Evolutionary conservation across 2,888 invertebrate species (phyloP), one percentile per base, ranked within the genome.

Genomic region (Hirtodrosophila trivittata): DNA sequence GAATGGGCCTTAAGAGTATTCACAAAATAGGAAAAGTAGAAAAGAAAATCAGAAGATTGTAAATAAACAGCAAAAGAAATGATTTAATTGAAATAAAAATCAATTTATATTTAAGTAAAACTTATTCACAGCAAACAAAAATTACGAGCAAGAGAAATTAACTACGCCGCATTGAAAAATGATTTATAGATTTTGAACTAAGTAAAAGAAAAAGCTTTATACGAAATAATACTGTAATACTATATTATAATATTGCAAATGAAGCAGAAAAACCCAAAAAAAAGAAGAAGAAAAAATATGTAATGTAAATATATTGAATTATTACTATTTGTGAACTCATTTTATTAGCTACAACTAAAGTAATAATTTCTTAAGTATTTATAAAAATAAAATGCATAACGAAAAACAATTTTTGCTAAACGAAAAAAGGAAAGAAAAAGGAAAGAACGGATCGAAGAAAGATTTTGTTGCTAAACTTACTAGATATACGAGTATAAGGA

Each of bases 221-320:
- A 18, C 1, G 39, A 16, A 16, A 3, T 4, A 16, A 38, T 16
- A 21, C 18, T 21, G 18, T 21, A 21, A 21, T 21, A 3, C 2
- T 21, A 21, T 21, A 21, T 21, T 3, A 21, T 28, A 9, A 9
- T n/a, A 28, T 28, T 57, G 49, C 39, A 54, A 56, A 63, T 28
- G 6, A 6, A 25, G 5, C 9, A 28, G 9, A 28, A 18, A 21
- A 52, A 41, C 9, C 6, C 5, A n/a, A 54, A 41, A 38, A 14
- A 37, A 30, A 16, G 21, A 47, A 45, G 28, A 13, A 41, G 47
- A 14, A 7, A 35, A 47, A 60, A 52, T 16, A 25, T 12, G 32
- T 47, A 54, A 12, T 62, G 75, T 78, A 80, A 58, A 80, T 56
- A 63, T 35, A 66, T 39, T 21, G 46, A 52, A 38, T 18, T 21